Base-by-base conservation (phyloP, 2,888 invertebrate species). In the Adelphocoris suturalis region DNA sequence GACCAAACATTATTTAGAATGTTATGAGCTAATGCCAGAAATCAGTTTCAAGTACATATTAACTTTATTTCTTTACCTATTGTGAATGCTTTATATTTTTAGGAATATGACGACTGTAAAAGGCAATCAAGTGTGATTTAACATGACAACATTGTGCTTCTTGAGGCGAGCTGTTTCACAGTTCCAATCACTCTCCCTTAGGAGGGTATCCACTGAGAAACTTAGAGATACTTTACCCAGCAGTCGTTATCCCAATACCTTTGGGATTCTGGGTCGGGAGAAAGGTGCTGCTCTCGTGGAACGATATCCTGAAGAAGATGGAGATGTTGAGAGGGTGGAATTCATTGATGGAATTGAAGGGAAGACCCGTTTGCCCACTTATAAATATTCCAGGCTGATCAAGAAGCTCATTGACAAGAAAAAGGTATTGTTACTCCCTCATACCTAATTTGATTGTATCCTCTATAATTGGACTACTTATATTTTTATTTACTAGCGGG, bases 361-460 rank as follows among this genome's bases (percentile, higher is more conserved):
- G 91, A 94, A 95, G 91, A 93, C 93, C 76, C 95, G 95, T 92
- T 93, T 96, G 19, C 95, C 94, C 0, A 95, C 94, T 92, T 27
- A 48, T 14, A 95, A 96, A 92, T 97, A 97, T 93, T 95, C 95
- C 0, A 94, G 95, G 91, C 93, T 96, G 91, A 97, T 97, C 5
- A 97, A 97, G 93, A 94, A 94, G 27, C 95, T 95, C 92, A 92
- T 97, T 9, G 93, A 93, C 46, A 94, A 95, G 89, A 95, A 95
- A 57, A 95, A 96, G 93, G 93, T 97, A 88, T 37, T 76, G 55
- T 14, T 84, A 28, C 48, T 16, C 1, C 37, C 19, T 28, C n/a
- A n/a, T n/a, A n/a, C n/a, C n/a, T n/a, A n/a, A n/a, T 23, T 75
- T 75, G 12, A 55, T 12, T 55, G 12, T 55, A 55, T 23, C 12